phyloP scores from a whole-genome alignment of 2,113 vertebrate genomes.

The Centropristis striata region DNA sequence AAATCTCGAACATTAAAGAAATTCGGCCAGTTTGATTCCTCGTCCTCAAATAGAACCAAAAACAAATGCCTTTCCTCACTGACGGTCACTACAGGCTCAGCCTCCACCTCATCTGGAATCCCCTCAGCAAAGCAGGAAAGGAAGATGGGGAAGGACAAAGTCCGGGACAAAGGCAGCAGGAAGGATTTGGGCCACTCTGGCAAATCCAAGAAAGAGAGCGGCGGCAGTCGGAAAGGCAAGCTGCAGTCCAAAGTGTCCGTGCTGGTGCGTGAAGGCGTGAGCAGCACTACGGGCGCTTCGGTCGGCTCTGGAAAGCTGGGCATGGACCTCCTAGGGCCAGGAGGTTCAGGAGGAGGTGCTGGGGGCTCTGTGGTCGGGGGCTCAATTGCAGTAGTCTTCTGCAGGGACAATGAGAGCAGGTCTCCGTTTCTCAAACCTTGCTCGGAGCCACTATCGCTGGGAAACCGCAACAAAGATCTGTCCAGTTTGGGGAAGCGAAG shows the following conservation, averaged over 20 bases:
- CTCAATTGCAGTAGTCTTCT: slow-evolving; percentile 93
- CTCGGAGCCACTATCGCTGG: slow-evolving; percentile 79
- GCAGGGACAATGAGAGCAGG: slow-evolving; percentile 93
- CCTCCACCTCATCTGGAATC: slow-evolving; percentile 46
- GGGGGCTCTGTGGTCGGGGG: slow-evolving; percentile 85
- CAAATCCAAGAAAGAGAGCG: slow-evolving; percentile 81
- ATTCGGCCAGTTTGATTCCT: slow-evolving; percentile 71
- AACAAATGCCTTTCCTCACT: slow-evolving; percentile 78
- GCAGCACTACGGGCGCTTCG: slow-evolving; percentile 89
- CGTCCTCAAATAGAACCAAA: slow-evolving; percentile 72
- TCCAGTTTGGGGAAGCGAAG: slow-evolving; percentile 72
- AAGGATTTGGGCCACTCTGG: slow-evolving; percentile 77
- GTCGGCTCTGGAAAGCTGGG: slow-evolving; percentile 79
- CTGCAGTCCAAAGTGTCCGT: slow-evolving; percentile 95
- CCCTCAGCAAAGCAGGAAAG: slow-evolving; percentile 68
- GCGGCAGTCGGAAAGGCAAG: slow-evolving; percentile 88
- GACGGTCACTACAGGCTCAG: slow-evolving; percentile 66
- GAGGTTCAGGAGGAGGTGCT: slow-evolving; percentile 69
- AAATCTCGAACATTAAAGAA: slow-evolving; percentile 82
- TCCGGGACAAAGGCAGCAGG: slow-evolving; percentile 73
- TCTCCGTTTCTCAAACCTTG: slow-evolving; percentile 92
- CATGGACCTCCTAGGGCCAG: slow-evolving; percentile 80
- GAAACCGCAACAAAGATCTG: slow-evolving; percentile 77
- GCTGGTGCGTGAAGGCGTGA: slow-evolving; percentile 92
- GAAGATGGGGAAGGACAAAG: slow-evolving; percentile 82